phyloP scores from a whole-genome alignment of 2,888 invertebrate species.

The Eurois occulta region DNA sequence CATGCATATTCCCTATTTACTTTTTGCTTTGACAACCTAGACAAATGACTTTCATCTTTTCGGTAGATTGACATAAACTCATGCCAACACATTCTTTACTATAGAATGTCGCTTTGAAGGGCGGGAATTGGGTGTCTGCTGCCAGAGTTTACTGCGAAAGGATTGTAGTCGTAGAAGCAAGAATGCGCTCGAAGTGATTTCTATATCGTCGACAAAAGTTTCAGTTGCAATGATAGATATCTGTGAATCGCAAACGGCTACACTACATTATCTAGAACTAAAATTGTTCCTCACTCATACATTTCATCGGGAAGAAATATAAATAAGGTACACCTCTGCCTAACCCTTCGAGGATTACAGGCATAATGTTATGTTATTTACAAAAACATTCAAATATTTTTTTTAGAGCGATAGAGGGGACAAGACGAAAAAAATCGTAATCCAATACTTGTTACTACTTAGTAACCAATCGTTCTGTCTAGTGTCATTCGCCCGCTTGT shows the following conservation, averaged over 20 bases:
- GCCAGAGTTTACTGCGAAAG: neutral
- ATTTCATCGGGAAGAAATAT: neutral
- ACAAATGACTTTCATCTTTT: neutral
- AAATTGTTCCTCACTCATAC: neutral
- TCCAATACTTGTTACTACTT: too few relatives aligned
- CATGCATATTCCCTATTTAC: too few relatives aligned
- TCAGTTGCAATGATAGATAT: neutral
- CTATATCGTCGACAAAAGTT: neutral
- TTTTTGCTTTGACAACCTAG: neutral
- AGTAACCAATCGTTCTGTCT: too few relatives aligned
- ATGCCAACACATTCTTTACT: neutral
- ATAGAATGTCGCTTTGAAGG: neutral
- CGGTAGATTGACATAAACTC: neutral
- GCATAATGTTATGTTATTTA: neutral
- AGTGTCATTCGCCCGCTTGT: too few relatives aligned
- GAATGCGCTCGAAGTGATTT: too few relatives aligned
- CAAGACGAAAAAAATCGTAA: too few relatives aligned
- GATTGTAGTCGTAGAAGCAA: neutral
- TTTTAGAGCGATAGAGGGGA: too few relatives aligned
- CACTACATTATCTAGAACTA: neutral
- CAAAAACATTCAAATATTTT: too few relatives aligned
- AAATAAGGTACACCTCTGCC: neutral
- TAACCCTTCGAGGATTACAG: neutral
- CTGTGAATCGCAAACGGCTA: neutral
- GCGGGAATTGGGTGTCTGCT: neutral